Conservation (phyloP, 2,113 vertebrate species). For the Smithornis capensis region DNA sequence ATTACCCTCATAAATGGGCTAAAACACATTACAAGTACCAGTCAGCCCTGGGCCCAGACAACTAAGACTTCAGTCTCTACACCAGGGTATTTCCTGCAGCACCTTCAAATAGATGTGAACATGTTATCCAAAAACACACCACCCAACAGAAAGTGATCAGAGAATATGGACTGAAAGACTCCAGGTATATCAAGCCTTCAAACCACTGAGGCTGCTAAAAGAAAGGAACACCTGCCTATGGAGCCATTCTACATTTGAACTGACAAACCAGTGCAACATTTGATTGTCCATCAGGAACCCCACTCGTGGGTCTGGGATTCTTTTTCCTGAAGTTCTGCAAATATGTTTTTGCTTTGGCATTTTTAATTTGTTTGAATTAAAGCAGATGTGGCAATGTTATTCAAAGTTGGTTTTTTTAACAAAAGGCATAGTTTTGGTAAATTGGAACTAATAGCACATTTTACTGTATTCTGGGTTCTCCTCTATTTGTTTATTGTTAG, state of each 20-base stretch:
- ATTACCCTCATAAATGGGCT: neutral
- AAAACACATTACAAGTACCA: neutral
- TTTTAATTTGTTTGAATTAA: neutral
- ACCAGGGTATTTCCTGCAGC: neutral
- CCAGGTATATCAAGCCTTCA: neutral
- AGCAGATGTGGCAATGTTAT: neutral
- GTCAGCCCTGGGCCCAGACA: fast-evolving
- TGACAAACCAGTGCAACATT: neutral
- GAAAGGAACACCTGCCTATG: neutral
- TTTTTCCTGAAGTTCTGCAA: neutral
- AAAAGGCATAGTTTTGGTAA: neutral
- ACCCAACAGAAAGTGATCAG: fast-evolving
- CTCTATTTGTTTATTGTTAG: conserved; percentile 9
- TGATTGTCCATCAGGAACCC: neutral
- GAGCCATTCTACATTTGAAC: neutral
- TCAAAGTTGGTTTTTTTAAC: neutral
- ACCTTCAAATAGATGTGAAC: neutral
- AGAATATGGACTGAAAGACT: neutral
- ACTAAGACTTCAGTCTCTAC: neutral
- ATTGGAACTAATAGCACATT: neutral
- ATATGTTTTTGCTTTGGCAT: neutral
- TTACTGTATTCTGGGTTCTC: neutral
- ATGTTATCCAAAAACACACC: neutral
- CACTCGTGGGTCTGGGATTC: neutral
- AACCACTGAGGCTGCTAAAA: neutral